A percentile compares a stretch with the other conserved stretches of the same genome.
Evolutionary conservation across 2,888 invertebrate species (phyloP).

Genomic region (Cephus sareptanus): DNA sequence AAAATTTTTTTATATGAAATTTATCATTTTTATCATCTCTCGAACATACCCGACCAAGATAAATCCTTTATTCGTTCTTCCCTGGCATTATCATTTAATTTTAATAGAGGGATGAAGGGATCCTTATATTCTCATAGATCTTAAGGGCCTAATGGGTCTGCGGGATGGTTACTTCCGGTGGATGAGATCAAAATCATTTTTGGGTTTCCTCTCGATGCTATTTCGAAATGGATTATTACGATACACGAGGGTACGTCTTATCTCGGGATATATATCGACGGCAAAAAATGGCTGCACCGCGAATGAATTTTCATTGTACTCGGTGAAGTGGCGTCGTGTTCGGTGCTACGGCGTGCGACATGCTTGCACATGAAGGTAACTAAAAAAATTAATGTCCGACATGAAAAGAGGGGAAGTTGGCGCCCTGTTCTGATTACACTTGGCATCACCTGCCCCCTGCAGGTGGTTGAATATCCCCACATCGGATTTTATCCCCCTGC

Average conservation of each 20-base stretch:
- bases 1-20: no score
- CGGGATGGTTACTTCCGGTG: background rate
- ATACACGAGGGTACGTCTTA: background rate
- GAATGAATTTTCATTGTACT: background rate
- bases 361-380: background rate
- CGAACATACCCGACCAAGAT: background rate
- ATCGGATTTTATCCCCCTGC: slow-evolving; percentile 12
- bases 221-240: background rate
- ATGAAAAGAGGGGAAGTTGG: slow-evolving; percentile 36
- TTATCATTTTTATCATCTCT: background rate
- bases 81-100: background rate
- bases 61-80: background rate
- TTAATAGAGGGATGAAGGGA: background rate
- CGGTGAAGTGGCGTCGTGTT: background rate
- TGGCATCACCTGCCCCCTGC: slow-evolving; percentile 54
- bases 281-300: background rate
- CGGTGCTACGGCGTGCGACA: background rate
- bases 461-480: slow-evolving; percentile 43
- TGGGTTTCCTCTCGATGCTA: background rate
- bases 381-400: slow-evolving; percentile 1
- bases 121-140: background rate
- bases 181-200: background rate
- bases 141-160: background rate
- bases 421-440: slow-evolving; percentile 49
- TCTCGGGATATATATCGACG: background rate